Conservation (phyloP, 2,113 vertebrate genomes). For the Gavialis gangeticus region DNA sequence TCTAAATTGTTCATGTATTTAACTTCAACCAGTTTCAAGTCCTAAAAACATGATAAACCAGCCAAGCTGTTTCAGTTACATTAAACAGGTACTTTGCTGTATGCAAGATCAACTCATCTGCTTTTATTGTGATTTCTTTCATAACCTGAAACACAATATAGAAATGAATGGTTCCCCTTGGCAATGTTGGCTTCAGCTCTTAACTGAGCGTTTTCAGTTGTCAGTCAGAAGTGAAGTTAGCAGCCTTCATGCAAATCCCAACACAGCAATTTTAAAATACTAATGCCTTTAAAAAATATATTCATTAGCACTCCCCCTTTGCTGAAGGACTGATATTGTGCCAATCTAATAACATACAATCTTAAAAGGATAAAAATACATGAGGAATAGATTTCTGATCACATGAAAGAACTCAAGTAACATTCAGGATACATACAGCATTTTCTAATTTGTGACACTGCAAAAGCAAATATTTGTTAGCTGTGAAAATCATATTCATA, state of each 20-base stretch:
- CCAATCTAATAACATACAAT: not conserved
- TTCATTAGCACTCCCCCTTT: not conserved
- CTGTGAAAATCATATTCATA: not conserved
- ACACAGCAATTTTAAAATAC: not conserved
- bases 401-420: not conserved
- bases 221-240: not conserved
- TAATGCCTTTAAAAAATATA: not conserved
- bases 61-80: not conserved
- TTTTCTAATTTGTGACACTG: not conserved
- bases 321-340: not conserved
- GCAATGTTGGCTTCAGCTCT: not conserved
- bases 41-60: not conserved
- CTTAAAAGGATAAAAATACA: not conserved
- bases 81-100: not conserved
- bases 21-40: not conserved
- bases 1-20: not conserved
- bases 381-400: not conserved
- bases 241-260: not conserved
- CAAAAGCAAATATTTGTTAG: not conserved
- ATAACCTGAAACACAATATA: not conserved
- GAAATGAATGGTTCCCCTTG: not conserved
- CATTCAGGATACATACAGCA: not conserved
- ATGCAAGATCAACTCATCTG: not conserved
- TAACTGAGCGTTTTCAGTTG: not conserved
- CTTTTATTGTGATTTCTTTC: not conserved